Percentiles rank a stretch among this genome's conserved stretches.
Evolutionary conservation across 2,888 invertebrate genomes (phyloP).

Genomic region (Nomada ferruginata): DNA sequence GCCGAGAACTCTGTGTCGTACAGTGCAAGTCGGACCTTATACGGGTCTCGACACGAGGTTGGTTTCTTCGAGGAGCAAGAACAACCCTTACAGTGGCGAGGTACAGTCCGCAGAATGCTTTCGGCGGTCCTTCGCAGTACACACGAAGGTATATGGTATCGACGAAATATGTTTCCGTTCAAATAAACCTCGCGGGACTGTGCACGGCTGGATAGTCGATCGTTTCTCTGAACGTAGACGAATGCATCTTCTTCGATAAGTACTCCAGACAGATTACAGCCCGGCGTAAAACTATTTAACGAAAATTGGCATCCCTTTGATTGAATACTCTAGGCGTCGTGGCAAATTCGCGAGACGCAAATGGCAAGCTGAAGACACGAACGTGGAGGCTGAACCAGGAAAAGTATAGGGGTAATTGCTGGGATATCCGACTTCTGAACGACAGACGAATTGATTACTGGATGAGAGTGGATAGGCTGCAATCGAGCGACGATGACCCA

Average conservation of each 20-base stretch:
- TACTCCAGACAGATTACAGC: no score
- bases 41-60: constrained; percentile 65
- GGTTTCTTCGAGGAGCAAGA: constrained; percentile 61
- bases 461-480: constrained; percentile 6
- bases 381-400: not conserved
- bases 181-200: no score
- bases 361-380: not conserved
- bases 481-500: not conserved
- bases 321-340: constrained; percentile 27
- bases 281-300: no score
- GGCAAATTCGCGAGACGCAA: not conserved
- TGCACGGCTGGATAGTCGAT: no score
- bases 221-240: no score
- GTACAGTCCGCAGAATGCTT: constrained; percentile 17
- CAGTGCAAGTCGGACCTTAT: constrained; percentile 72
- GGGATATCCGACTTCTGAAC: not conserved
- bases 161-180: no score
- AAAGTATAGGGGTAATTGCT: not conserved
- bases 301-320: constrained; percentile 12
- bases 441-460: constrained; percentile 1
- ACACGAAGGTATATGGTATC: constrained; percentile 16
- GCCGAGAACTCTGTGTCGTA: constrained; percentile 52
- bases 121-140: constrained; percentile 41
- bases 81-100: constrained; percentile 51
- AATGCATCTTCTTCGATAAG: no score